phyloP scores from a whole-genome alignment of 2,797 vertebrate species.

The Falco cherrug region DNA sequence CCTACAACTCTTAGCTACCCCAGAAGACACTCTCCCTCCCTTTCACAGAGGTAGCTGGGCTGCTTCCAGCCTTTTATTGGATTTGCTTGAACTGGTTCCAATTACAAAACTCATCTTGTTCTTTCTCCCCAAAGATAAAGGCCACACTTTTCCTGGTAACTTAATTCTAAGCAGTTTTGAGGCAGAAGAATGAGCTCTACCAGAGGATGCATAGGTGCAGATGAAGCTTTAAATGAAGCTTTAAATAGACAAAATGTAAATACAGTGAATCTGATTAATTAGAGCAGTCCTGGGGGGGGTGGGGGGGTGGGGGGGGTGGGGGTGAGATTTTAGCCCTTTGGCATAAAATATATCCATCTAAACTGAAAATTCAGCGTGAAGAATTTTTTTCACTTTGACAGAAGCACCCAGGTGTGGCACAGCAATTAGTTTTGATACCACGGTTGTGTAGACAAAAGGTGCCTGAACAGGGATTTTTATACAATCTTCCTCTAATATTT shows the following conservation, averaged over 20 bases:
- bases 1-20: background rate
- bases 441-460: background rate
- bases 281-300: background rate
- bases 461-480: background rate
- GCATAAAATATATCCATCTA: background rate
- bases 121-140: background rate
- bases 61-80: background rate
- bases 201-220: background rate
- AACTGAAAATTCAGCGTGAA: background rate
- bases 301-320: too few species aligned
- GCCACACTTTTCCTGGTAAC: background rate
- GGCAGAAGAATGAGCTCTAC: background rate
- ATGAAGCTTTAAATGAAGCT: slow-evolving; percentile 4
- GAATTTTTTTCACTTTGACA: background rate
- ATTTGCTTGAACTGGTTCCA: slow-evolving; percentile 25
- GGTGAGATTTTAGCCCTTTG: background rate
- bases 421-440: background rate
- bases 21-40: background rate
- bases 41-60: background rate
- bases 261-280: background rate
- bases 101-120: slow-evolving; percentile 1
- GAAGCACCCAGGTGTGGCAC: background rate
- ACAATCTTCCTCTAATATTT: background rate
- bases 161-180: background rate
- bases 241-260: slow-evolving; percentile 15